phyloP scores from a whole-genome alignment of 2,888 invertebrate species.

The Rhagonycha lutea region DNA sequence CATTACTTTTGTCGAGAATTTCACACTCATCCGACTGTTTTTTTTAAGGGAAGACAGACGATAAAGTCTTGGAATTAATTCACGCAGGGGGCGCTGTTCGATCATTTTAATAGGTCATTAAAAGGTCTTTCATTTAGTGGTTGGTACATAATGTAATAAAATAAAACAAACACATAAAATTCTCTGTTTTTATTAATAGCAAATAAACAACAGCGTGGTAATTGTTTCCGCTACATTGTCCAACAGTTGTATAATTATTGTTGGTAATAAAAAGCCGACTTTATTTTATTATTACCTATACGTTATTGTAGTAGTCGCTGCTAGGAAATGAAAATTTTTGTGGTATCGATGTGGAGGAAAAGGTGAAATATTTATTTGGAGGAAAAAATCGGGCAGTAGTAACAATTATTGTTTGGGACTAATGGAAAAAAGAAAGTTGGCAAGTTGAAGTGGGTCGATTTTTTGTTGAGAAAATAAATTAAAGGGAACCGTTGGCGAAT shows the following conservation, averaged over 20 bases:
- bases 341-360: not conserved
- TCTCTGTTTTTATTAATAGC: not conserved
- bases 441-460: constrained; percentile 10
- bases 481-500: constrained; percentile 16
- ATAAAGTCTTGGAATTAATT: not conserved
- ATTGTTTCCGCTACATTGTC: not conserved
- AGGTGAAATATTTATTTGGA: not conserved
- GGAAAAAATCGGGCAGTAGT: not conserved
- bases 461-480: constrained; percentile 18
- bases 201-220: not conserved
- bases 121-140: not conserved
- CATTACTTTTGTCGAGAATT: constrained; percentile 2
- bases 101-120: not conserved
- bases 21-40: not conserved
- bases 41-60: not conserved
- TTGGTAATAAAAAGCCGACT: not conserved
- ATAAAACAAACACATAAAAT: not conserved
- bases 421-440: not conserved
- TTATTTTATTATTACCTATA: not conserved
- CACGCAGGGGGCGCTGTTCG: not conserved
- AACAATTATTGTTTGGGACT: not conserved
- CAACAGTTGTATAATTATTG: not conserved
- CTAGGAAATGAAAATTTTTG: not conserved
- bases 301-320: not conserved
- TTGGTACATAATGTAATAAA: not conserved